Percentiles rank a stretch among this genome's conserved stretches.
phyloP scores from a whole-genome alignment of 2,888 invertebrate genomes.

The Phymatocera aterrima region DNA sequence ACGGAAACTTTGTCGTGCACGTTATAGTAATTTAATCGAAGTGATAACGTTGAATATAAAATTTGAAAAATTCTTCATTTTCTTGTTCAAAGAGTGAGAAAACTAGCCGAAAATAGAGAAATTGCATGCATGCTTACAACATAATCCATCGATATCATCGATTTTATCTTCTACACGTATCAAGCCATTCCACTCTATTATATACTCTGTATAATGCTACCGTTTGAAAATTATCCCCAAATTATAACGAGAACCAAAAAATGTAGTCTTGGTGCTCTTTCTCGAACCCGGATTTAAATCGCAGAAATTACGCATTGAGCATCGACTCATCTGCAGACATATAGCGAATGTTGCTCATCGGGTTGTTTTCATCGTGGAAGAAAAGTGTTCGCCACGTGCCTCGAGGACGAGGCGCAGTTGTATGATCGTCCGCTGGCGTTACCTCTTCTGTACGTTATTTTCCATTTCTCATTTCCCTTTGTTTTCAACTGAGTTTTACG shows the following conservation, averaged over 20 bases:
- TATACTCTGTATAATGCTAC: no score
- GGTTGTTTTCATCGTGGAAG: background rate
- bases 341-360: background rate
- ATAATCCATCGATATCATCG: no score
- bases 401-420: background rate
- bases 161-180: no score
- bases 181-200: no score
- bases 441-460: background rate
- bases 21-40: background rate
- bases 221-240: no score
- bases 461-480: constrained; percentile 24
- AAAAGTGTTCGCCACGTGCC: constrained; percentile 2
- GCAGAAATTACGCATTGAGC: background rate
- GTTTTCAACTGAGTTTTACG: constrained; percentile 37
- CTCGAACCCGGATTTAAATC: background rate
- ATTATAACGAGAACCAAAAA: no score
- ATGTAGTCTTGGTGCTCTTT: background rate
- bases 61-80: background rate
- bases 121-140: no score
- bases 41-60: background rate
- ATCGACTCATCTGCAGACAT: background rate
- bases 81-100: background rate
- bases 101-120: no score
- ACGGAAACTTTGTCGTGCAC: background rate
- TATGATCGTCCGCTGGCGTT: background rate